These are phyloP conservation scores for Acanthochromis polyacanthus DNA, from an alignment of 2,113 vertebrate genomes.

Conservation along the genomic window DNA sequence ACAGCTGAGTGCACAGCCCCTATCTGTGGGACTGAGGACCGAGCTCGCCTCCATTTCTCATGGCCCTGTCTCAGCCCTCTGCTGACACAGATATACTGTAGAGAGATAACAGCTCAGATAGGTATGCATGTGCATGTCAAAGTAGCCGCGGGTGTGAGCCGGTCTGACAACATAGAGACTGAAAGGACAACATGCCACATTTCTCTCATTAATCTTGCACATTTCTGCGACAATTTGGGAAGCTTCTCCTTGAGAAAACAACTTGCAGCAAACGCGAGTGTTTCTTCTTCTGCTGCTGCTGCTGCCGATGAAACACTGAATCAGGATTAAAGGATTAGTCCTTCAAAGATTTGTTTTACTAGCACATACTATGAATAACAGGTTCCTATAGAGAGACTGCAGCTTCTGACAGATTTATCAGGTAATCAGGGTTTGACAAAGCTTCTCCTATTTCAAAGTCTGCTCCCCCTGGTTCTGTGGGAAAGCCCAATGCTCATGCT, in stretches of 20 bases:
- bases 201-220: constrained; percentile 51
- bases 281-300: constrained; percentile 20
- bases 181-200: constrained; percentile 37
- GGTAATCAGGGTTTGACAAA: constrained; percentile 69
- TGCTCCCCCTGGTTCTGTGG: constrained; percentile 61
- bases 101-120: constrained; percentile 78
- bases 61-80: constrained; percentile 65
- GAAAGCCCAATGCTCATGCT: constrained; percentile 54
- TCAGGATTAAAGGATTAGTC: constrained; percentile 65
- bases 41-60: constrained; percentile 78
- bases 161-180: constrained; percentile 44
- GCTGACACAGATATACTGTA: constrained; percentile 79
- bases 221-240: constrained; percentile 38
- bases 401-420: constrained; percentile 73
- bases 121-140: constrained; percentile 59
- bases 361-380: constrained; percentile 46
- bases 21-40: constrained; percentile 77
- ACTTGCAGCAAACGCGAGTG: constrained; percentile 44
- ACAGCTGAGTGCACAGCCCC: constrained; percentile 71
- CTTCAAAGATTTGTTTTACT: constrained; percentile 63
- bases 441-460: constrained; percentile 76
- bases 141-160: constrained; percentile 42
- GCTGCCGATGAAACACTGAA: constrained; percentile 38
- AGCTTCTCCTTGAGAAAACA: constrained; percentile 29
- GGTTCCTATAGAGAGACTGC: constrained; percentile 42